These are phyloP conservation scores for Ceratotherium simum DNA, from an alignment of 2,113 vertebrate genomes.

Conservation along the genomic window DNA sequence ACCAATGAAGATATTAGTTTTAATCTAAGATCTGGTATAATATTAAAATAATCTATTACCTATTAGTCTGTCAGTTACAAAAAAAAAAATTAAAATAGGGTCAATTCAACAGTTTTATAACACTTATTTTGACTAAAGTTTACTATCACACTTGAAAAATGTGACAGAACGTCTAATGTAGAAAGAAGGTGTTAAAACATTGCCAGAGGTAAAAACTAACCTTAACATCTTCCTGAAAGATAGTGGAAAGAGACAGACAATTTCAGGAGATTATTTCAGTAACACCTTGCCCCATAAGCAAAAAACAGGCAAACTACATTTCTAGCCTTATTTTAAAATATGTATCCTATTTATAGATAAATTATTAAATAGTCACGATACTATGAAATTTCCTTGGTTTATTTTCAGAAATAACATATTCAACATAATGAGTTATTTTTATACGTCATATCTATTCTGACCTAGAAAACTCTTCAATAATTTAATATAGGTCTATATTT, in stretches of 20 bases:
- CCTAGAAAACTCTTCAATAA: conserved; percentile 42
- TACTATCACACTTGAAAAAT: conserved; percentile 58
- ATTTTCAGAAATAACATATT: conserved; percentile 57
- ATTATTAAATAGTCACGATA: conserved; percentile 22
- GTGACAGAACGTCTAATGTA: background rate
- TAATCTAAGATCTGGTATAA: conserved; percentile 28
- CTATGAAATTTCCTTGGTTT: conserved; percentile 28
- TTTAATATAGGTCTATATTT: background rate
- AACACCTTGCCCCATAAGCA: conserved; percentile 24
- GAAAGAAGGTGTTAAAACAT: conserved; percentile 27
- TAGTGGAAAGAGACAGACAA: conserved; percentile 25
- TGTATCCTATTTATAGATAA: conserved; percentile 40
- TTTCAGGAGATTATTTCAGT: conserved; percentile 44
- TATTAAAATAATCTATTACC: conserved; percentile 35
- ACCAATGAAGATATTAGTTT: background rate
- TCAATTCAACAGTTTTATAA: conserved; percentile 31
- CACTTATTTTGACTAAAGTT: conserved; percentile 51
- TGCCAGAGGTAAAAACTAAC: conserved; percentile 50
- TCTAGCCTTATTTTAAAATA: conserved; percentile 56
- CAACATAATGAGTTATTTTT: conserved; percentile 60
- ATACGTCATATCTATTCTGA: conserved; percentile 19
- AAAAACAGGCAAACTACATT: conserved; percentile 27
- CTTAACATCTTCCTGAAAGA: conserved; percentile 60
- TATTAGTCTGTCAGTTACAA: conserved; percentile 40
- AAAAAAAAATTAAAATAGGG: conserved; percentile 54